Evolutionary conservation across 2,797 vertebrate species (phyloP), one percentile per base, ranked within the genome.

Genomic region (Falco peregrinus): DNA sequence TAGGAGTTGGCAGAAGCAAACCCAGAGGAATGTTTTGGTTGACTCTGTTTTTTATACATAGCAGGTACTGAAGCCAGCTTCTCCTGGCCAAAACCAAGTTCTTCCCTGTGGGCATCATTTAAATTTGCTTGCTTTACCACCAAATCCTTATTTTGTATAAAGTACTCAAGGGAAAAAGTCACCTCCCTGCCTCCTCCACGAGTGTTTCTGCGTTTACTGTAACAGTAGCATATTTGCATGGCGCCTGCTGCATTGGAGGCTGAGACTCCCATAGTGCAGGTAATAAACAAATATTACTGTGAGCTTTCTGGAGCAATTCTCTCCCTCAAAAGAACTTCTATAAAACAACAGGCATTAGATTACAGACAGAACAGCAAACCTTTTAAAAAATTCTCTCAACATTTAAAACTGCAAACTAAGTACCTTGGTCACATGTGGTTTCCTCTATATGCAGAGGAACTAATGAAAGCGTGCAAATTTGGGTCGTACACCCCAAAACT

Each of bases 71-170:
- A 39, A 91, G 83, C 83, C 93, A 94, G 75, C 65, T 80, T 93
- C 85, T 94, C 83, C 65, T 90, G 82, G 94, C 91, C 93, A 96
- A 97, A 97, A 61, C 75, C 74, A 41, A 95, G 69, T 26, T 91
- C 95, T 96, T 93, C 83, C 93, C 91, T 61, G 65, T 45, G 77
- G 90, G 59, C 43, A 60, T 95, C 64, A 89, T 95, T 87, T 97
- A 91, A 76, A 95, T 95, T 93, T 96, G 96, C 95, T 96, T 95
- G 76, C 74, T 85, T 96, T 96, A 92, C 79, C 77, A 97, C 79
- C 95, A 96, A 96, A 97, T 94, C 87, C 79, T 91, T 81, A 65
- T 89, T 96, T 86, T 73, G 35, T 82, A 24, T 68, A 56, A 93
- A 84, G 79, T 45, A 93, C 76, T 87, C 90, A 73, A 78, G 89